Evolutionary conservation across 2,113 vertebrate species (phyloP), one percentile per base, ranked within the genome.

Genomic region (Pyxicephalus adspersus): DNA sequence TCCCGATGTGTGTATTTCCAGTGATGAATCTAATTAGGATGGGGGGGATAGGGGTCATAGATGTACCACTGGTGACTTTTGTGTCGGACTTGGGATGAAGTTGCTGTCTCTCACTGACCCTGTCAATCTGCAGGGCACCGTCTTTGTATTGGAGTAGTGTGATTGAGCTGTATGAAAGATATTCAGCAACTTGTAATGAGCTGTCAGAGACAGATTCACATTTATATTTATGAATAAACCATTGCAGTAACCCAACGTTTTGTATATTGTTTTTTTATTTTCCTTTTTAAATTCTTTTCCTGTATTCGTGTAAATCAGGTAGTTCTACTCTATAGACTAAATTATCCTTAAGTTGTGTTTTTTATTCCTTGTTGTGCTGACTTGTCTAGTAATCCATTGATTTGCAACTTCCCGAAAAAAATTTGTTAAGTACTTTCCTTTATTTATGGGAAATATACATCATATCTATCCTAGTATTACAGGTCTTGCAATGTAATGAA

Each of bases 71-170:
- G 52, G 4, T 5, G 18, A 22, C 23, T 25, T 16, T 55, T 15
- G 19, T 51, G 50, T 26, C 15, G 68, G 68, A 55, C 68, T 31
- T 57, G 50, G 64, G 23, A 38, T 78, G 51, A 38, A 78, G 64
- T 57, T 23, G 9, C 51, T 19, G 16, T 68, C 77, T 34, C 64
- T 68, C 15, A 22, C 64, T 57, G 52, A 25, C 64, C 51, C 31
- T 26, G 26, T 26, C 28, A 51, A 26, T 77, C 76, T 57, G 76
- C 51, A 38, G 63, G n/a, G 28, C 54, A 55, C 64, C 20, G 22
- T 66, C 64, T 38, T 57, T 60, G 34, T 67, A 58, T 68, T 66
- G 16, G 29, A 45, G 68, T 23, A 26, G 15, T 58, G 64, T 55
- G 64, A 13, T 31, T 60, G 51, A 58, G n/a, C 65, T 13, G 13